phyloP scores from a whole-genome alignment of 2,797 vertebrate genomes.

The Halcyon leucocephala region DNA sequence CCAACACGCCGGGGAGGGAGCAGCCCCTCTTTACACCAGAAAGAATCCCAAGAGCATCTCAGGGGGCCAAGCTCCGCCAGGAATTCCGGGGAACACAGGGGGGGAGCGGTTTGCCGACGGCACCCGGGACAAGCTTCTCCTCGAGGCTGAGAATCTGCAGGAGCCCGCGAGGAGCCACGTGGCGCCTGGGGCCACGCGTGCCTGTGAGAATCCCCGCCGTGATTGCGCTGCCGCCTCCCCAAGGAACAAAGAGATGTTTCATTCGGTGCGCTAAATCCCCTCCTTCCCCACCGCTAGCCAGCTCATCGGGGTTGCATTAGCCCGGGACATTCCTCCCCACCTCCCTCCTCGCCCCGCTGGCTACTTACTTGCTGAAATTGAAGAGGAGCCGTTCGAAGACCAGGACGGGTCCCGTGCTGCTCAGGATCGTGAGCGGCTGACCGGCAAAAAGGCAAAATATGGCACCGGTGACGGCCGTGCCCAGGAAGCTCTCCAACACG shows the following conservation, averaged over 20 bases:
- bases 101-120: neutral
- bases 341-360: neutral
- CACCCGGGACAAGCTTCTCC: neutral
- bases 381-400: conserved; percentile 97
- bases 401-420: conserved; percentile 96
- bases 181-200: neutral
- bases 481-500: conserved; percentile 97
- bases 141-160: neutral
- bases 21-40: neutral
- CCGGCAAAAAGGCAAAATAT: conserved; percentile 93
- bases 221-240: neutral
- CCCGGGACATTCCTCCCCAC: neutral
- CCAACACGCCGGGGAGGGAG: rapidly evolving
- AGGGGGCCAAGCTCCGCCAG: neutral
- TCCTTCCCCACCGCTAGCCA: neutral
- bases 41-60: neutral
- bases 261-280: neutral
- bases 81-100: neutral
- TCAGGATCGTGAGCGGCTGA: conserved; percentile 95
- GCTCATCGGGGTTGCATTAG: neutral
- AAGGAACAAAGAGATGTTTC: neutral
- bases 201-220: neutral
- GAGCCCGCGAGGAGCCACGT: neutral
- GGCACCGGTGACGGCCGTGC: conserved; percentile 90
- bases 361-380: conserved; percentile 94